Conservation (phyloP, 2,113 vertebrate genomes). For the Varanus salvator region DNA sequence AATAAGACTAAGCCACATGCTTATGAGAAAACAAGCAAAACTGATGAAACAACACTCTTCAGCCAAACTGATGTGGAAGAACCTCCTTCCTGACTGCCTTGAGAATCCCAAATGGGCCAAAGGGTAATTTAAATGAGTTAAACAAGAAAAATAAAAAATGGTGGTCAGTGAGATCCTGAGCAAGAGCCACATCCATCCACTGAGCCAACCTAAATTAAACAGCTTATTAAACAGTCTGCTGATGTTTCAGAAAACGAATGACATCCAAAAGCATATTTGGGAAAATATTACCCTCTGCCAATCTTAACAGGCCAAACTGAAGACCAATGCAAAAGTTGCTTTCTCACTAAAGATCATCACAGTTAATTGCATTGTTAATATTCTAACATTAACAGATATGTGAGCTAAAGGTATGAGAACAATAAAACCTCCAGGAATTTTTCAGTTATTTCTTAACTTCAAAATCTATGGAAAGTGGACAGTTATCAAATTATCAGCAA, state of each 20-base stretch:
- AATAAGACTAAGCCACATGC: background rate
- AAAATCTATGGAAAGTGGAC: conserved; percentile 48
- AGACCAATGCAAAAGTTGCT: background rate
- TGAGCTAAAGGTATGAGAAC: conserved; percentile 21
- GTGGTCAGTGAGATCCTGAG: background rate
- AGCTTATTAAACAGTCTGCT: background rate
- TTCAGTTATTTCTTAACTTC: conserved; percentile 31
- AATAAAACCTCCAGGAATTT: conserved; percentile 26
- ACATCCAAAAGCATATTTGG: background rate
- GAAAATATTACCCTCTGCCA: background rate
- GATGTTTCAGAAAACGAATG: background rate
- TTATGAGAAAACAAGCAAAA: background rate
- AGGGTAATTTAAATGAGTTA: background rate
- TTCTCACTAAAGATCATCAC: background rate
- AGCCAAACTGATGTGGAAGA: background rate
- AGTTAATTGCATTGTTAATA: conserved; percentile 31
- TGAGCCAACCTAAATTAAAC: background rate
- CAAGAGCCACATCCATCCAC: background rate
- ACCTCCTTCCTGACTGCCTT: background rate
- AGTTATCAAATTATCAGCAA: background rate
- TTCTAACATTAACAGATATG: conserved; percentile 47
- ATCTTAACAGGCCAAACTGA: background rate
- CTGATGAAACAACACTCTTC: background rate
- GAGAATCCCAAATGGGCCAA: background rate
- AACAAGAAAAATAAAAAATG: background rate